phyloP scores from a whole-genome alignment of 1,140 invertebrate genomes.

The Pentalonia nigronervosa region DNA sequence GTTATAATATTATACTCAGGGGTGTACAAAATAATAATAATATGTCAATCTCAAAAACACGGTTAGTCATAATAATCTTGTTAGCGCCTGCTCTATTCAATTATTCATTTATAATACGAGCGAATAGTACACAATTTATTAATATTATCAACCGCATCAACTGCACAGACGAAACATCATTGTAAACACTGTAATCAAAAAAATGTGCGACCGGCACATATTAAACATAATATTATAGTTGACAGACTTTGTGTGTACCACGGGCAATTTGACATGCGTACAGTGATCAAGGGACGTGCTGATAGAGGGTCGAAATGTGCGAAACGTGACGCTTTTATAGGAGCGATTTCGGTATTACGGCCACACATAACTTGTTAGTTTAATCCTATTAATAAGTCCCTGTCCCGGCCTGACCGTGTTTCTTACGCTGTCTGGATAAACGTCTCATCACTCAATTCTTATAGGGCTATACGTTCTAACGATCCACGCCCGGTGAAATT shows the following conservation, averaged over 20 bases:
- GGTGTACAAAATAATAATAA: no score
- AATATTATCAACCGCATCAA: background rate
- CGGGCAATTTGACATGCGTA: background rate
- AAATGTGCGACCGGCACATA: background rate
- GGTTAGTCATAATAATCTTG: background rate
- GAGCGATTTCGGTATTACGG: background rate
- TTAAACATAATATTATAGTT: background rate
- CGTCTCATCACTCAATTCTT: background rate
- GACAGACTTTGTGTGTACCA: background rate
- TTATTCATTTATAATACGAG: background rate
- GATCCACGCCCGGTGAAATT: background rate
- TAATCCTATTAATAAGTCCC: constrained; percentile 30
- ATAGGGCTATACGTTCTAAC: background rate
- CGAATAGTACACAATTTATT: background rate
- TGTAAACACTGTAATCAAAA: background rate
- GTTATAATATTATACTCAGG: no score
- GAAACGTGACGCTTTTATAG: constrained; percentile 20
- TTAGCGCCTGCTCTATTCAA: background rate
- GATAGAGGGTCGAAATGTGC: background rate
- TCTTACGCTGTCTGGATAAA: background rate
- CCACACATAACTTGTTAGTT: background rate
- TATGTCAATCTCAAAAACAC: background rate
- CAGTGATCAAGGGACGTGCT: background rate
- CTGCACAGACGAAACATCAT: background rate
- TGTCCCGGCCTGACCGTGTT: background rate